Conservation (phyloP, 2,888 invertebrate genomes). For the Alsophila aescularia region DNA sequence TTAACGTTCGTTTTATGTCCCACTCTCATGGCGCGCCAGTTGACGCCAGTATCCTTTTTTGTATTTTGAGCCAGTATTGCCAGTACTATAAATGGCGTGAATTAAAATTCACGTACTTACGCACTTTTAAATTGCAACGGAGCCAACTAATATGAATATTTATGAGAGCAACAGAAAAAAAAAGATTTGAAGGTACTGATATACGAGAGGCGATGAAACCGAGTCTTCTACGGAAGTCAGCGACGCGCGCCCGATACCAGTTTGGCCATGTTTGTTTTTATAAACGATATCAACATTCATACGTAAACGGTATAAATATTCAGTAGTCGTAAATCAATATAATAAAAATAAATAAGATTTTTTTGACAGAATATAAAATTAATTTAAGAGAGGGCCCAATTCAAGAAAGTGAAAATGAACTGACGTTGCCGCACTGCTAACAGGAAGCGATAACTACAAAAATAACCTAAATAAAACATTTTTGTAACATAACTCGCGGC, state of each 20-base stretch:
- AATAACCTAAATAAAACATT: slow-evolving; percentile 30
- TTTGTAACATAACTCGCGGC: slow-evolving; percentile 9
- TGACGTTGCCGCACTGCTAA: slow-evolving; percentile 5
- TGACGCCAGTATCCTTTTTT: too few species aligned
- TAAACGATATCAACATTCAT: slow-evolving; percentile 29
- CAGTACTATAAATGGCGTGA: slow-evolving; percentile 52
- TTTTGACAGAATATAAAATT: not conserved
- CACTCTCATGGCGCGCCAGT: slow-evolving; percentile 28
- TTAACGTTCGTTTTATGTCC: slow-evolving; percentile 49
- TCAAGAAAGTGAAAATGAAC: slow-evolving; percentile 23
- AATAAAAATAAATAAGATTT: slow-evolving; percentile 5
- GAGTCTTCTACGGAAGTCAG: slow-evolving; percentile 39
- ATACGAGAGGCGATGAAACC: slow-evolving; percentile 46
- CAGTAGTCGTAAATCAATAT: slow-evolving; percentile 11
- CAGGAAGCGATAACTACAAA: slow-evolving; percentile 14
- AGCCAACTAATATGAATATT: slow-evolving; percentile 66
- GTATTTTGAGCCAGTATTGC: slow-evolving; percentile 6
- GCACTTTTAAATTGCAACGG: slow-evolving; percentile 53
- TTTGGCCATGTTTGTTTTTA: slow-evolving; percentile 55
- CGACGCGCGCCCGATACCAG: slow-evolving; percentile 34
- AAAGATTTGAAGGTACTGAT: slow-evolving; percentile 65
- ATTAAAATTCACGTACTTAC: slow-evolving; percentile 68
- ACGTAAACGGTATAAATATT: slow-evolving; percentile 24
- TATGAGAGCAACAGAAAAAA: slow-evolving; percentile 55
- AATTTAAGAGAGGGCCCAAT: slow-evolving; percentile 5